Evolutionary conservation across 2,888 invertebrate genomes (phyloP).

Genomic region (Archips crataeganus): DNA sequence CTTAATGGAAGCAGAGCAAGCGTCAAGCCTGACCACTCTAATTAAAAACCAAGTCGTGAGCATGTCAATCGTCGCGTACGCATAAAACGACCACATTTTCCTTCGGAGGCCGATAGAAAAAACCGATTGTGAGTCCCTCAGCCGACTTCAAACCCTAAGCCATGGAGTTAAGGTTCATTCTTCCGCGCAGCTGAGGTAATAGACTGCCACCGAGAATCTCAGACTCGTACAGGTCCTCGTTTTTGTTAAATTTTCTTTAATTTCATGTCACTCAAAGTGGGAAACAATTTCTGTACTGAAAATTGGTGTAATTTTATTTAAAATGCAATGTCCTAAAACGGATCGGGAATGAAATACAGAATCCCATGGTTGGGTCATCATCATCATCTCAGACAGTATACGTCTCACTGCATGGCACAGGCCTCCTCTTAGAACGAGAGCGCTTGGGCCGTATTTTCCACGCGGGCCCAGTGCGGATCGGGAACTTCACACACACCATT

Average conservation of each 20-base stretch:
- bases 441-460: too few relatives aligned
- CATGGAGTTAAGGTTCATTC: constrained; percentile 41
- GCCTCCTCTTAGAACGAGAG: too few relatives aligned
- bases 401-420: too few relatives aligned
- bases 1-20: neutral
- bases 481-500: too few relatives aligned
- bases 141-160: constrained; percentile 27
- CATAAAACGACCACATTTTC: constrained; percentile 59
- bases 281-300: constrained; percentile 24
- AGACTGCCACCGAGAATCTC: constrained; percentile 68
- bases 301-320: neutral
- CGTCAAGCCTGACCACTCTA: neutral
- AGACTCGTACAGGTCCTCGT: constrained; percentile 63
- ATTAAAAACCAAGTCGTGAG: constrained; percentile 14
- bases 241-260: constrained; percentile 60
- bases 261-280: constrained; percentile 65
- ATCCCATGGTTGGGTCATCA: too few relatives aligned
- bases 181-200: constrained; percentile 56
- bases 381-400: too few relatives aligned
- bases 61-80: constrained; percentile 48
- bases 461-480: too few relatives aligned
- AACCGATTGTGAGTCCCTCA: constrained; percentile 57
- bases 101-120: constrained; percentile 63
- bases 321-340: too few relatives aligned
- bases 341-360: too few relatives aligned